Evolutionary conservation across 2,113 vertebrate species (phyloP), one percentile per base, ranked within the genome.

Genomic region (Equus quagga): DNA sequence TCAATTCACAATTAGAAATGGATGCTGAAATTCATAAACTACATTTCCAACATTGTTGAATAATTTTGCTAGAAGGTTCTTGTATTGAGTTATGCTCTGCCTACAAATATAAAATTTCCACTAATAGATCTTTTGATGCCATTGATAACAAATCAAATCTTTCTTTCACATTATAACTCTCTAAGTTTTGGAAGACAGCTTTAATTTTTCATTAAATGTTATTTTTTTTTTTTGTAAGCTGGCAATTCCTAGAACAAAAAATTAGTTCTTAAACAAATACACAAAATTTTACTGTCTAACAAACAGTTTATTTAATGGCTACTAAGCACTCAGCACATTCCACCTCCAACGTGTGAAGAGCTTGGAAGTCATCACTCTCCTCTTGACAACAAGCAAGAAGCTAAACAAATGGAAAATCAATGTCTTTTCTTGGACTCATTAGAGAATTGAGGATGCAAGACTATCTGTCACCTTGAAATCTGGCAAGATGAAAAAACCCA

Each of bases 11-110:
- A 33, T 36, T 65, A 83, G 44, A 81, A 93, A 33, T 23, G 9
- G 70, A 93, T 88, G 75, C 94, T 79, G 24, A 96, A 91, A 72
- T 41, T 83, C 51, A 83, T 31, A 36, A 86, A 79, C 26, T 73
- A 73, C 49, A 83, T 82, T 21, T 33, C n/a, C 69, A 95, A 95
- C 17, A 86, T 11, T 70, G 6, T 72, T 93, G 5, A 91, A 94
- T 36, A 80, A 54, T 62, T 91, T 97, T 91, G 6, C 28, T 67
- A 51, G 24, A 88, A 46, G 17, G 14, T 67, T 78, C 64, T 88
- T 91, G 51, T 70, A 17, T 33, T 89, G 65, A 78, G 92, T 88
- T 91, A 75, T 92, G 26, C 73, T 89, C 23, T 36, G 12, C 7
- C 6, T 65, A 88, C 46, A 93, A 31, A 58, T 3, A 73, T 33